phyloP scores from a whole-genome alignment of 2,888 invertebrate genomes.

The Synanthedon myopaeformis region DNA sequence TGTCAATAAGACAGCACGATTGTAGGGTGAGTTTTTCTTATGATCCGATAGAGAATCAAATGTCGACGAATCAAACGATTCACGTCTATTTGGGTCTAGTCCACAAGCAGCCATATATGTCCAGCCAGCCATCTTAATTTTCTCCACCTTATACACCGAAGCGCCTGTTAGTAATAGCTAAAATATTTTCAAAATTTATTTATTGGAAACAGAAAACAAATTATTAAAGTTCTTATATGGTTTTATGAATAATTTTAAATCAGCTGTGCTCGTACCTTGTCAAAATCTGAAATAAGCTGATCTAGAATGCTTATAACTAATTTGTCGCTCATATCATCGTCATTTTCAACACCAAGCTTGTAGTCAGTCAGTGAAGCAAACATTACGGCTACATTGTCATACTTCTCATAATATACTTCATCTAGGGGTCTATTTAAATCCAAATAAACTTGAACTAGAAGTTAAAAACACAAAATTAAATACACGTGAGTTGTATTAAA shows the following conservation, averaged over 20 bases:
- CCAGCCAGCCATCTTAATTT: conserved; percentile 96
- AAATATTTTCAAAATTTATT: conserved; percentile 9
- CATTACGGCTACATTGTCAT: conserved; percentile 93
- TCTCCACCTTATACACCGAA: conserved; percentile 83
- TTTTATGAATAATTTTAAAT: background rate
- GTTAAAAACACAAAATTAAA: conserved; percentile 1
- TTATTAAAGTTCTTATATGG: no score
- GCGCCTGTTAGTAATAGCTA: conserved; percentile 74
- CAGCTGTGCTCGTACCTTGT: conserved; percentile 72
- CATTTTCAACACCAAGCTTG: conserved; percentile 74
- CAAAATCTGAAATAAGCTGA: conserved; percentile 93
- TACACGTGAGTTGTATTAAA: background rate
- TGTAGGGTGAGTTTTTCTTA: conserved; percentile 43
- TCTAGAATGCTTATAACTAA: conserved; percentile 82
- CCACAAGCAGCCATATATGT: conserved; percentile 99
- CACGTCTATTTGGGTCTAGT: conserved; percentile 78
- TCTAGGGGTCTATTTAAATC: conserved; percentile 77
- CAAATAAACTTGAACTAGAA: conserved; percentile 81
- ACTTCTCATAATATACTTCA: conserved; percentile 89
- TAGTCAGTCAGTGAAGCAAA: conserved; percentile 93
- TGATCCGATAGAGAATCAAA: conserved; percentile 23
- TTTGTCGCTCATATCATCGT: conserved; percentile 74
- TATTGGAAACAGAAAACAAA: background rate
- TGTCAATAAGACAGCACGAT: conserved; percentile 49
- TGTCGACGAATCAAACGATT: conserved; percentile 61